phyloP scores from a whole-genome alignment of 2,797 vertebrate genomes.

The Lacerta agilis region DNA sequence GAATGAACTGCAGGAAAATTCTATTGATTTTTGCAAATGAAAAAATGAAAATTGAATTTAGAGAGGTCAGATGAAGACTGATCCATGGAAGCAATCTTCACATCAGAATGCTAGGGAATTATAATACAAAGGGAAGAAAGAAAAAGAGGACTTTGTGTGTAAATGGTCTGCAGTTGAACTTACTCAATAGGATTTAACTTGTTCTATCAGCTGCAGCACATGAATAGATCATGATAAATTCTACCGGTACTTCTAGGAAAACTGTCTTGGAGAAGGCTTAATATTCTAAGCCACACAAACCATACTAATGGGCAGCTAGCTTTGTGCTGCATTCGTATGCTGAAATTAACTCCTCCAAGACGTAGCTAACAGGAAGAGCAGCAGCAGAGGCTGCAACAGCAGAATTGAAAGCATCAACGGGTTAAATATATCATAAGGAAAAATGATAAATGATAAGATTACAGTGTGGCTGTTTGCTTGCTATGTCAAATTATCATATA shows the following conservation, averaged over 20 bases:
- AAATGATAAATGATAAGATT: conserved; percentile 43
- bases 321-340: conserved; percentile 53
- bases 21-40: conserved; percentile 51
- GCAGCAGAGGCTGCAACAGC: conserved; percentile 16
- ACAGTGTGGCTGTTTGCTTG: conserved; percentile 25
- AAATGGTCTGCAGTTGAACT: conserved; percentile 48
- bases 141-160: conserved; percentile 51
- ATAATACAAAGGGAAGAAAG: conserved; percentile 15
- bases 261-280: conserved; percentile 59
- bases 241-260: conserved; percentile 57
- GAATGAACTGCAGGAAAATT: conserved; percentile 38
- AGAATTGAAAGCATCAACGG: conserved; percentile 49
- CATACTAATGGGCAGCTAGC: conserved; percentile 25
- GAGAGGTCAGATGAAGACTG: conserved; percentile 13
- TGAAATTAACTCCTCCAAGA: conserved; percentile 49
- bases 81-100: conserved; percentile 35
- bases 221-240: conserved; percentile 61
- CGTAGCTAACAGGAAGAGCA: conserved; percentile 42
- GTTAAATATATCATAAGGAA: conserved; percentile 39
- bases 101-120: conserved; percentile 12
- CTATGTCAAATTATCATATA: conserved; percentile 28
- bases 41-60: conserved; percentile 45
- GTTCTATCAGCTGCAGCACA: conserved; percentile 59
- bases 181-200: conserved; percentile 64
- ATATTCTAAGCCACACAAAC: conserved; percentile 46